Conservation (phyloP, 1,140 invertebrate genomes). For the Metopolophium dirhodum region DNA sequence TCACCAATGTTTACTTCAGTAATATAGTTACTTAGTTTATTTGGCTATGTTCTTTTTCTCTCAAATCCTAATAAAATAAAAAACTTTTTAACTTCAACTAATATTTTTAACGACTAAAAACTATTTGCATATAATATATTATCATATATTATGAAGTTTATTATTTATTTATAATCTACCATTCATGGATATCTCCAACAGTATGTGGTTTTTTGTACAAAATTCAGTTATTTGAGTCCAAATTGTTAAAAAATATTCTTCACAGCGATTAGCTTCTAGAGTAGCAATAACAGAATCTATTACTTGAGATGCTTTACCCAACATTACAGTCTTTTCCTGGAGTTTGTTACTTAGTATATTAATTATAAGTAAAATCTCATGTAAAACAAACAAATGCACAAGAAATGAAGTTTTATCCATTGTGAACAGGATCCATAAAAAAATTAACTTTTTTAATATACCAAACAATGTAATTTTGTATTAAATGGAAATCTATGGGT, state of each 20-base stretch:
- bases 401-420: neutral
- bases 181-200: neutral
- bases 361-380: neutral
- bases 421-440: neutral
- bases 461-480: neutral
- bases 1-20: too few species aligned
- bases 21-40: neutral
- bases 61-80: neutral
- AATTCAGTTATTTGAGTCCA: neutral
- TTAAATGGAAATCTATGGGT: neutral
- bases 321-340: neutral
- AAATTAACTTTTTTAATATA: neutral
- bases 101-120: neutral
- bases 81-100: too few species aligned
- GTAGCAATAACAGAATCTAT: slow-evolving; percentile 20
- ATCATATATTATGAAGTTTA: neutral
- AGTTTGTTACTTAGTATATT: slow-evolving; percentile 11
- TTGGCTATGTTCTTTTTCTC: neutral
- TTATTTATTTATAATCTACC: neutral
- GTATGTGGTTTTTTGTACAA: neutral
- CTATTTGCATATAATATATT: neutral
- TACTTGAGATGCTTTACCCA: neutral
- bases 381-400: neutral
- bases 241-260: slow-evolving; percentile 8
- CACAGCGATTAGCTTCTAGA: neutral